Percentiles rank a stretch among this genome's conserved stretches.
Evolutionary conservation across 2,113 vertebrate genomes (phyloP).

Genomic region (Rostratula benghalensis): DNA sequence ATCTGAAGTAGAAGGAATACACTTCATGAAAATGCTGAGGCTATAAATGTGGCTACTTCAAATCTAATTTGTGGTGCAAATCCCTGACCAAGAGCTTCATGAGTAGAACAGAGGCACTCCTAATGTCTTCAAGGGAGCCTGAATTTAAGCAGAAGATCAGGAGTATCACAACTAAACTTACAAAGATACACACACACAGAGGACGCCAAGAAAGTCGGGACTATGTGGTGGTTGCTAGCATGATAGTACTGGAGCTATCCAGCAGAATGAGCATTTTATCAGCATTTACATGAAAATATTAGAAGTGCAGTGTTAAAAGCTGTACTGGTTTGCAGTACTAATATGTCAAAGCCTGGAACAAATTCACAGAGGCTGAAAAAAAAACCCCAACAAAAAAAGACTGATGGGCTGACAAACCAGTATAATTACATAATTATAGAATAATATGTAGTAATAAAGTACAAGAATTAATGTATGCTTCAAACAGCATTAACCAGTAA

Average conservation of each 20-base stretch:
- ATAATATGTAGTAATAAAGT: constrained; percentile 19
- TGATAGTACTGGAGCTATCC: not conserved
- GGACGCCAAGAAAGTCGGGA: not conserved
- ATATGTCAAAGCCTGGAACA: not conserved
- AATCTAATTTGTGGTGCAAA: not conserved
- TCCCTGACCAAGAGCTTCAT: not conserved
- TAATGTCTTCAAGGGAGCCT: not conserved
- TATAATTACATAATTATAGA: constrained; percentile 33
- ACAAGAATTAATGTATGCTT: constrained; percentile 7
- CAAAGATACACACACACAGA: not conserved
- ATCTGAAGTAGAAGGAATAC: not conserved
- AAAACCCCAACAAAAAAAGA: not conserved
- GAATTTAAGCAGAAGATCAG: not conserved
- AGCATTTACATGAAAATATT: not conserved
- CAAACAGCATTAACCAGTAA: constrained; percentile 10
- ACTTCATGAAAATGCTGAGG: not conserved
- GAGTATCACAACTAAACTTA: not conserved
- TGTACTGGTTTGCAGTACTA: not conserved
- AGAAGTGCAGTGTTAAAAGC: not conserved
- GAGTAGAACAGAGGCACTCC: not conserved
- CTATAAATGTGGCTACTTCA: not conserved
- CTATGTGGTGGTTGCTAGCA: not conserved
- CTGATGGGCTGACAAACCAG: constrained; percentile 12
- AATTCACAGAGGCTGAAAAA: constrained; percentile 30
- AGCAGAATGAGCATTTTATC: not conserved